These are phyloP conservation scores for Caracal caracal DNA, from an alignment of 2,113 vertebrate species.

Conservation along the genomic window DNA sequence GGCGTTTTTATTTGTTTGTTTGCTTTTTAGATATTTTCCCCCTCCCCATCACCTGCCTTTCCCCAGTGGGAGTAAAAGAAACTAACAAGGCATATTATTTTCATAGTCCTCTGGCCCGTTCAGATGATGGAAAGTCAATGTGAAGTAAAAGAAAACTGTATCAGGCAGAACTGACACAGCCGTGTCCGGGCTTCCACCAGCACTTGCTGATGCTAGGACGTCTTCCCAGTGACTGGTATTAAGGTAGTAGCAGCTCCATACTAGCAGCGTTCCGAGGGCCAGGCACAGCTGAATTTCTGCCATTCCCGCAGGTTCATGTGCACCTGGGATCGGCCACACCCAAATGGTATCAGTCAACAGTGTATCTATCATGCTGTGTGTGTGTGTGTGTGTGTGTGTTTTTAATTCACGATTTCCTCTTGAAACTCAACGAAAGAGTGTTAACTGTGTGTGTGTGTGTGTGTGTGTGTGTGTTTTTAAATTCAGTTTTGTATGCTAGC, in stretches of 20 bases:
- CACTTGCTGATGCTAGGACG: conserved; percentile 70
- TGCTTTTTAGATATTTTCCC: conserved; percentile 18
- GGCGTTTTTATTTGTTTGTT: conserved; percentile 73
- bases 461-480: conserved; percentile 63
- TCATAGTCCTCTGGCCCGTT: neutral
- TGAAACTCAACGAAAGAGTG: conserved; percentile 82
- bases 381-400: neutral
- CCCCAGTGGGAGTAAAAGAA: neutral
- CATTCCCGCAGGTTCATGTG: conserved; percentile 84
- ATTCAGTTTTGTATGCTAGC: conserved; percentile 80
- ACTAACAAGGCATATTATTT: neutral
- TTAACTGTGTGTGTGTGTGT: conserved; percentile 64
- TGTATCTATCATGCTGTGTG: conserved; percentile 53
- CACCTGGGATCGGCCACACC: conserved; percentile 91
- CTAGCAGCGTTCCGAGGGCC: conserved; percentile 85
- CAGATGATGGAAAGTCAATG: neutral
- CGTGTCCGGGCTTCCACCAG: conserved; percentile 42
- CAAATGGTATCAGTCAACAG: conserved; percentile 85
- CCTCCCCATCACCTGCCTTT: neutral
- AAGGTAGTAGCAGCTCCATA: conserved; percentile 87
- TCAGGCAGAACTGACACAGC: conserved; percentile 50
- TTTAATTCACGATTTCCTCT: conserved; percentile 80
- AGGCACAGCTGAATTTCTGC: conserved; percentile 88
- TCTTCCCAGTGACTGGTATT: conserved; percentile 78
- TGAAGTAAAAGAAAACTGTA: neutral